Base-by-base conservation (phyloP, 2,888 invertebrate species). In the Chloromyia formosa region DNA sequence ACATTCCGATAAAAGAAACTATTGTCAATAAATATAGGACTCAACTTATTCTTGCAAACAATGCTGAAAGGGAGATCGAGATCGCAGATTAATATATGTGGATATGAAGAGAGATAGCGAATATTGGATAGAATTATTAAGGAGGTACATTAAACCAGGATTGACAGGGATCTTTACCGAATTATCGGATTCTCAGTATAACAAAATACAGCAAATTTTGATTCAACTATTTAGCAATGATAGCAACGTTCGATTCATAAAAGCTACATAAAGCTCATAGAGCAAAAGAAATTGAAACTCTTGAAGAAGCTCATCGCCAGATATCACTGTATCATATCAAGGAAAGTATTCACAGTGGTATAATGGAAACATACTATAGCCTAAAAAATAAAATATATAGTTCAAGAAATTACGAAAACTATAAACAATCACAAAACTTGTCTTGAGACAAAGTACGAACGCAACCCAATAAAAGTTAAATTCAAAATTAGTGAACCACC, bases 341-440 rank as follows among this genome's bases (percentile, higher is more conserved):
- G 40, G 53, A 49, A 68, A 49, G 53, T 14, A 23, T 54, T n/a
- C 69, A 69, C 23, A 23, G 53, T 35, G 53, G 69, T 4, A 53
- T 69, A 12, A n/a, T 54, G 3, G 69, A 69, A 54, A 54, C 27
- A 4, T 54, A 69, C 12, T n/a, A 53, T 16, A 54, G 22, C 7
- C 27, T 69, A n/a, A 69, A 69, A 27, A 53, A 69, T 18, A 54
- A 54, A 14, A 35, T 69, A 18, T 53, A 69, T 27, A 60, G 27
- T 14, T 16, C 61, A 56, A 35, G 60, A 73, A 73, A 78, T 78
- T 20, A 75, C 76, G 35, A 22, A 74, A 56, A 76, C 77, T 22
- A 77, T 78, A 71, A 77, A 75, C 64, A 77, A 78, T 62, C 73
- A 69, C 58, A 42, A 73, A 23, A 75, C 58, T 18, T 66, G 75